Evolutionary conservation across 2,888 invertebrate genomes (phyloP), one percentile per base, ranked within the genome.

Genomic region (Labia minor): DNA sequence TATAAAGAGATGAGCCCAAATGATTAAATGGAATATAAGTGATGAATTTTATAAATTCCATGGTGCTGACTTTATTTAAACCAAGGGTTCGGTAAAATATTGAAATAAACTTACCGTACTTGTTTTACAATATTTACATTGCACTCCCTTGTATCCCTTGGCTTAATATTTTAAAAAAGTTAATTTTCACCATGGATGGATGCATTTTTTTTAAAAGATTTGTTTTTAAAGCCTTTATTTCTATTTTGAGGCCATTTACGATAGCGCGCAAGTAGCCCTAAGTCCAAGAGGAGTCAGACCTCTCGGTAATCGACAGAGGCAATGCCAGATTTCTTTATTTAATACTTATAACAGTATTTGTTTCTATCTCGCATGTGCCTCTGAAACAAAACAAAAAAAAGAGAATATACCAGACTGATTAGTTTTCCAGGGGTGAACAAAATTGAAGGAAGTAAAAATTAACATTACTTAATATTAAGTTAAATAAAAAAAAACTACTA

Each of bases 331-430:
- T 63, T 65, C 63, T 63, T 65, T 21, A 20, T 64, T 62, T 67
- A 62, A 61, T 66, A 21, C 62, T 66, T 61, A n/a, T 66, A 66
- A 26, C 49, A 49, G 49, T 49, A 49, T 49, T 49, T 49, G 49
- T 63, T 37, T 64, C 65, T 67, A 67, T 69, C 69, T 69, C 66
- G 69, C 69, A 66, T 69, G 69, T 69, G 69, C 69, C 69, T 69
- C 69, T 69, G 67, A 68, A 69, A 69, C 26, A 67, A 64, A 64
- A 69, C 26, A 67, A 69, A 65, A 49, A 49, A 49, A 49, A 10
- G 16, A 49, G 26, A 49, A 49, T n/a, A 68, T 11, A 68, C 68
- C 69, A 69, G 69, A 69, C 66, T 69, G 69, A 66, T 69, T 68
- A 69, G 49, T 49, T n/a, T n/a, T 49, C 14, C 49, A 49, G 49